phyloP scores from a whole-genome alignment of 2,888 invertebrate genomes.

The Ochropacha duplaris region DNA sequence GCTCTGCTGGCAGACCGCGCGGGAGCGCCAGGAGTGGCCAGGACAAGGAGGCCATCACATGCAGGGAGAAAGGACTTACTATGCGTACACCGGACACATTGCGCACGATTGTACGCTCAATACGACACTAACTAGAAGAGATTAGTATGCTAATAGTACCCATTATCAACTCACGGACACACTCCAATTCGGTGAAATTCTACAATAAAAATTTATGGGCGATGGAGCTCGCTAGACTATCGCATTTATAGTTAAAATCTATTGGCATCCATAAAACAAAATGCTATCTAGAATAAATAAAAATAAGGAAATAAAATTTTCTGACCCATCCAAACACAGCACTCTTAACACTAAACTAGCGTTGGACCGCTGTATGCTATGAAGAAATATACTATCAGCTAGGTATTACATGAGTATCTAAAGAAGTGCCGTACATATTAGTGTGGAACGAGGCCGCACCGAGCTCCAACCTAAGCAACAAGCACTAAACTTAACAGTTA shows the following conservation, averaged over 20 bases:
- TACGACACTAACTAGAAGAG: constrained; percentile 74
- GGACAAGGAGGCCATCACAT: constrained; percentile 37
- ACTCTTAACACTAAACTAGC: constrained; percentile 61
- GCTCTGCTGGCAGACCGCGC: constrained; percentile 25
- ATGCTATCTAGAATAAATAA: constrained; percentile 60
- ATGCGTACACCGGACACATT: constrained; percentile 50
- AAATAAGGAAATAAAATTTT: constrained; percentile 51
- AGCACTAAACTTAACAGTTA: constrained; percentile 75
- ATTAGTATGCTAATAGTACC: constrained; percentile 75
- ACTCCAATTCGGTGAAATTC: constrained; percentile 63
- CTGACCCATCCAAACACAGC: constrained; percentile 82
- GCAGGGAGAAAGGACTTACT: constrained; percentile 68
- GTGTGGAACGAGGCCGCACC: constrained; percentile 50
- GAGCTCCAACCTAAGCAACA: constrained; percentile 66
- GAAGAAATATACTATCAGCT: constrained; percentile 59
- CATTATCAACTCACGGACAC: constrained; percentile 61
- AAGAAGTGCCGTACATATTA: constrained; percentile 45
- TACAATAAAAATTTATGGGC: constrained; percentile 72
- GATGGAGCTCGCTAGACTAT: constrained; percentile 78
- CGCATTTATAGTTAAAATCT: constrained; percentile 67
- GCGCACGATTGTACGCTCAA: constrained; percentile 60
- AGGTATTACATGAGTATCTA: constrained; percentile 61
- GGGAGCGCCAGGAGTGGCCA: too few relatives aligned
- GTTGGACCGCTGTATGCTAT: constrained; percentile 54
- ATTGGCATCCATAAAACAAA: constrained; percentile 68